Base-by-base conservation (phyloP, 2,888 invertebrate species). In the Zaprionus lineosus region DNA sequence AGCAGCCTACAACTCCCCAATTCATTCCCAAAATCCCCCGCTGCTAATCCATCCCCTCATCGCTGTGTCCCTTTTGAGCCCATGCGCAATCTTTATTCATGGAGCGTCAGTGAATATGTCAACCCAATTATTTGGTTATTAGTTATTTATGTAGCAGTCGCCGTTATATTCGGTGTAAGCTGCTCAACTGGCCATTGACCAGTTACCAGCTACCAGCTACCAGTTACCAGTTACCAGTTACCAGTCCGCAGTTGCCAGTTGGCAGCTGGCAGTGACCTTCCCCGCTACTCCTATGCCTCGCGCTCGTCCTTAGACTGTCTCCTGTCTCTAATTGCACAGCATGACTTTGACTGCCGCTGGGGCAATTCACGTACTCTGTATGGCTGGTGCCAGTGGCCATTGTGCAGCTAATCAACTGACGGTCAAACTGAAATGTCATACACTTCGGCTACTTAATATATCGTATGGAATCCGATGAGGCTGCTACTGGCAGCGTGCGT, bases 51-150 rank as follows among this genome's bases (percentile, higher is more conserved):
- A 11, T n/a, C 37, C 0, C 26, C 6, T 7, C 2, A 8, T 18
- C 21, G n/a, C n/a, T n/a, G n/a, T 21, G 8, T 7, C 9, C 24
- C n/a, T n/a, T n/a, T n/a, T n/a, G n/a, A 44, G 16, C 37, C 33
- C 33, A 68, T 48, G 53, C 28, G 63, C 58, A 65, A 71, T 67
- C 59, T 46, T 51, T 71, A 65, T 71, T 57, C 66, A 66, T 29
- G 21, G 64, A 50, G 48, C 72, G 48, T 37, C 66, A 48, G 31
- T 55, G 55, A 67, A 52, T 47, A 46, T 66, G 76, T 58, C 73
- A 75, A 58, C 57, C 67, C 76, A 75, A 72, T 72, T 72, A 75
- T 72, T 72, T 72, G 73, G 48, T 67, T 75, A 72, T 72, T 72
- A 72, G 76, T 72, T 75, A 75, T 75, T 72, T 75, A 75, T 75